These are phyloP conservation scores for Cygnus buccinator DNA, from an alignment of 2,113 vertebrate species.

Conservation along the genomic window DNA sequence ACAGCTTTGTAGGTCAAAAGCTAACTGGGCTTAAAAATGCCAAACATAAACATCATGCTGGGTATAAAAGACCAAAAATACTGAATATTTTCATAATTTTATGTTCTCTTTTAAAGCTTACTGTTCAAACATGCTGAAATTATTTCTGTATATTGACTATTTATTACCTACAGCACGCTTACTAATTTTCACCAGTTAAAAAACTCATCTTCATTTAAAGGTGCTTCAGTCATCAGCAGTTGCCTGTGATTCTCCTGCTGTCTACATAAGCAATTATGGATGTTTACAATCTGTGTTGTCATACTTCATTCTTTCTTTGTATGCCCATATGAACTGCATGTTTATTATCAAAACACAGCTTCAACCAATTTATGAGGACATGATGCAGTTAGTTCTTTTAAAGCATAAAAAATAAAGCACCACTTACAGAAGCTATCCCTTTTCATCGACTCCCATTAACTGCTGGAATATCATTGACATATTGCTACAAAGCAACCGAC, in stretches of 20 bases:
- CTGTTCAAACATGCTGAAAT: background rate
- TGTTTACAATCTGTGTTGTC: background rate
- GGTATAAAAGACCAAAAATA: slow-evolving; percentile 4
- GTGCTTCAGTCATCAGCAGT: background rate
- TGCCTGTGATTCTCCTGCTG: background rate
- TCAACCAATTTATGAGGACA: slow-evolving; percentile 21
- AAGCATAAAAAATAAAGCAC: slow-evolving; percentile 12
- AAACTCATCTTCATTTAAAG: background rate
- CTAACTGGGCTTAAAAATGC: background rate
- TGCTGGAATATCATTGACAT: slow-evolving; percentile 31
- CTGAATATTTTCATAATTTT: background rate
- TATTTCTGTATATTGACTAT: background rate
- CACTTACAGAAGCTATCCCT: slow-evolving; percentile 9
- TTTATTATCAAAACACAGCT: slow-evolving; percentile 51
- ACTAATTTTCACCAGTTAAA: slow-evolving; percentile 1
- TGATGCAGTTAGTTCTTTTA: slow-evolving; percentile 22
- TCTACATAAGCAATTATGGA: slow-evolving; percentile 24
- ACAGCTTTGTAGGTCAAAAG: background rate
- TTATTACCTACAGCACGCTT: background rate
- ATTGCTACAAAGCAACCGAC: slow-evolving; percentile 46
- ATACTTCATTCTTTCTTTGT: background rate
- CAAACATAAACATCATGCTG: background rate
- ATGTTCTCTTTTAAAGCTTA: background rate
- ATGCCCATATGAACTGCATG: background rate
- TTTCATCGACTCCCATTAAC: slow-evolving; percentile 30